Base-by-base conservation (phyloP, 2,113 vertebrate genomes). In the Semnopithecus entellus region DNA sequence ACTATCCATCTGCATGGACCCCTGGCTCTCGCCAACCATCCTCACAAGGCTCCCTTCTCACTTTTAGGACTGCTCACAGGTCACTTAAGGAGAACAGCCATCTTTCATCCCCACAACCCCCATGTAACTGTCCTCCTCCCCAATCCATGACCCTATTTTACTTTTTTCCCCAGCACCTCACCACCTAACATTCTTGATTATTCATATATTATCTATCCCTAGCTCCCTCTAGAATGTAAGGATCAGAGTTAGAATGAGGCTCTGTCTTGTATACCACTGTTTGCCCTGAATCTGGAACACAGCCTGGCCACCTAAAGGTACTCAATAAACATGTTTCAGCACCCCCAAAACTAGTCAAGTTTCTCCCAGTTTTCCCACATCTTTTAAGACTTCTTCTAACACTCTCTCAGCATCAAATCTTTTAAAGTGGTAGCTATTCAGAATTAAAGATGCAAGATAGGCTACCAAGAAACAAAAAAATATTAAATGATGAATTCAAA, bases 371-470 rank as follows among this genome's bases (percentile, higher is more conserved):
- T 84, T 75, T 85, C 64, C 40, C 23, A 4, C 17, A 87, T n/a
- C 87, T 84, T 64, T 40, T 89, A 90, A 83, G 45, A 82, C 78
- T 83, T 84, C 50, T 94, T 59, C 78, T 79, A 94, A 90, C 79
- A 14, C 45, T 79, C 1, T 80, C 45, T 66, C 82, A 88, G 35
- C 48, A 75, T 95, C 40, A 83, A 8, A 91, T 92, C 38, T 83
- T 78, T n/a, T 12, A 70, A 22, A 55, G 23, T 43, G 25, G 35
- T 22, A 83, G 57, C n/a, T 96, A 88, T 70, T 90, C 83, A 90
- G 55, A 96, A 90, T 35, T 93, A 90, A 96, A 97, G 57, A 94
- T 20, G 89, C 0, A 17, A 61, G 25, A 89, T 20, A 95, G 43
- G 27, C 25, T 89, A 79, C 35, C 18, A 95, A 86, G 57, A 93